Conservation (phyloP, 2,113 vertebrate genomes). For the Pyrgilauda ruficollis region DNA sequence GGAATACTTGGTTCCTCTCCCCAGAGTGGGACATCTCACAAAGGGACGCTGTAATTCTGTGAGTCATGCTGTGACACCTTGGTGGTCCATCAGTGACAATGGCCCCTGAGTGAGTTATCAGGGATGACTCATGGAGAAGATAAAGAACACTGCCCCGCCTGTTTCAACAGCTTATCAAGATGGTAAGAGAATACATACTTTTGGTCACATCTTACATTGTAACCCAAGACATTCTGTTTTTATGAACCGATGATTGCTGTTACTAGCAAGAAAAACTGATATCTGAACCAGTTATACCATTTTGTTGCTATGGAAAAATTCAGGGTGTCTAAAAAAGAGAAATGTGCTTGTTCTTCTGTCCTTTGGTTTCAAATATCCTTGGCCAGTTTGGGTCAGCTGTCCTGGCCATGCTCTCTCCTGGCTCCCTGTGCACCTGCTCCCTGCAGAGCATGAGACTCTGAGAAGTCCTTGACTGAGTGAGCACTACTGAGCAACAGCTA, state of each 20-base stretch:
- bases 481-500: neutral
- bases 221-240: neutral
- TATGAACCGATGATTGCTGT: neutral
- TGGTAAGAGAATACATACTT: neutral
- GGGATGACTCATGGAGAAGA: neutral
- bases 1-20: neutral
- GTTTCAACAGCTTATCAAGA: neutral
- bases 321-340: neutral
- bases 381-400: neutral
- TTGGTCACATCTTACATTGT: neutral
- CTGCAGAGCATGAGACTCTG: neutral
- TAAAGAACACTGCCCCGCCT: no score
- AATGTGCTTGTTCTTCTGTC: neutral
- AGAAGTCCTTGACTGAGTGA: neutral
- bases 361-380: neutral
- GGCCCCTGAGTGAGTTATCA: neutral
- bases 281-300: neutral
- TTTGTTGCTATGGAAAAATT: neutral
- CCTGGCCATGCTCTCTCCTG: neutral
- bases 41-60: neutral
- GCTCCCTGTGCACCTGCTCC: neutral
- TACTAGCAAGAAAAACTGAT: neutral
- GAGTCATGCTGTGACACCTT: neutral
- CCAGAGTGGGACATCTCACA: fast-evolving
- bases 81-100: neutral